Percentiles rank a stretch among this genome's conserved stretches.
Evolutionary conservation across 2,113 vertebrate species (phyloP).

Genomic region (Cyanoramphus novaezelandiae): DNA sequence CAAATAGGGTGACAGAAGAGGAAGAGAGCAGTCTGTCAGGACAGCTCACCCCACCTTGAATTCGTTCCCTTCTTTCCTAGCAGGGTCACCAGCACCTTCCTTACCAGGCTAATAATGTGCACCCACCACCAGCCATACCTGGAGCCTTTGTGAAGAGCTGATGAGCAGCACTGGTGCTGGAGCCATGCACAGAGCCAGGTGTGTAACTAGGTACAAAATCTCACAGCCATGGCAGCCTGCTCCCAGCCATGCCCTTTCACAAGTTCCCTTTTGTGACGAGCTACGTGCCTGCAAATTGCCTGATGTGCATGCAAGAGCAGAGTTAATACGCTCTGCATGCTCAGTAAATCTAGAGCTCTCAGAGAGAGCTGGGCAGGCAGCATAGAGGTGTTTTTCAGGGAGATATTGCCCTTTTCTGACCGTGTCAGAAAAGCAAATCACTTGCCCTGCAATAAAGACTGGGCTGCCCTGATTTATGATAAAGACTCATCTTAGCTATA

Average conservation of each 20-base stretch:
- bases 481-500: background rate
- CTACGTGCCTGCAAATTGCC: background rate
- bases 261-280: background rate
- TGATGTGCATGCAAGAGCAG: background rate
- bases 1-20: background rate
- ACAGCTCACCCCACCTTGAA: background rate
- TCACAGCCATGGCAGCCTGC: background rate
- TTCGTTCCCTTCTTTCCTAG: background rate
- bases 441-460: background rate
- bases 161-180: background rate
- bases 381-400: background rate
- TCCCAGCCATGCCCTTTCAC: background rate
- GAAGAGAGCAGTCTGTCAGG: background rate
- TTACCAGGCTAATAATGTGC: background rate
- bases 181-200: rapidly evolving
- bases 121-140: too few relatives aligned
- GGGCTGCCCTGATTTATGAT: background rate
- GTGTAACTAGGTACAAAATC: background rate
- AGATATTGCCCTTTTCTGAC: background rate
- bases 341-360: background rate
- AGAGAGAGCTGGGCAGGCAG: background rate
- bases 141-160: too few relatives aligned
- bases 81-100: background rate
- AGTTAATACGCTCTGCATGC: background rate
- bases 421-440: background rate